phyloP scores from a whole-genome alignment of 1,140 invertebrate species.

The Panulirus ornatus region DNA sequence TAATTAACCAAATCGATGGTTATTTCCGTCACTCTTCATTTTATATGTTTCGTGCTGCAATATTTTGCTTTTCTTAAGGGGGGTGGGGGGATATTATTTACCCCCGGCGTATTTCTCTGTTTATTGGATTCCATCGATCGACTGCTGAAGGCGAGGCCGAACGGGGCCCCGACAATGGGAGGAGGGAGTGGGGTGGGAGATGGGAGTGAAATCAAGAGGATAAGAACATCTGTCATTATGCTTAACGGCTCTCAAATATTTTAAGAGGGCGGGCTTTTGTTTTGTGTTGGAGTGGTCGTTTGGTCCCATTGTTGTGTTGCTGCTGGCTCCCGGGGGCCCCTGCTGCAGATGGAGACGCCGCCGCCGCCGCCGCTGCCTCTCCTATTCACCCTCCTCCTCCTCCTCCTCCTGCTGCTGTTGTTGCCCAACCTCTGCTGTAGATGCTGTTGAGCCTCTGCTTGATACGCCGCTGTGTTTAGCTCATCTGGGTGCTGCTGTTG shows the following conservation, averaged over 20 bases:
- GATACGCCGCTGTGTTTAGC: too few species aligned
- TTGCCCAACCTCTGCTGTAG: too few species aligned
- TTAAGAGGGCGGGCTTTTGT: conserved; percentile 12
- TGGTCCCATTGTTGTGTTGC: neutral
- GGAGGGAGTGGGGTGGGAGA: neutral
- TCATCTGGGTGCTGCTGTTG: too few species aligned
- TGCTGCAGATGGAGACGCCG: neutral
- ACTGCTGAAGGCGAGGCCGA: neutral
- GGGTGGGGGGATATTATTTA: too few species aligned
- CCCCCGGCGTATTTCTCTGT: too few species aligned
- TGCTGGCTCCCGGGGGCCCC: neutral
- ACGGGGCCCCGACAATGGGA: neutral
- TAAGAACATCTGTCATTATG: conserved; percentile 23
- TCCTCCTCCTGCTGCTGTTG: too few species aligned
- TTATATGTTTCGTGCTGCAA: too few species aligned
- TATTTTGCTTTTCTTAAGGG: too few species aligned
- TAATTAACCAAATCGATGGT: conserved; percentile 9
- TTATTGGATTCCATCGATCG: neutral
- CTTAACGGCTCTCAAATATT: conserved; percentile 33
- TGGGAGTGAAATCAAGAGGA: neutral
- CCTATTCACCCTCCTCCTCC: neutral
- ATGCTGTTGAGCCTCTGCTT: too few species aligned
- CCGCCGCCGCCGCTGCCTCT: neutral
- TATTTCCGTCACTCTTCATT: neutral
- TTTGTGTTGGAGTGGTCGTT: conserved; percentile 12